Percentiles rank a stretch among this genome's conserved stretches.
Evolutionary conservation across 2,888 invertebrate species (phyloP).

Genomic region (Netelia fuscicornis): DNA sequence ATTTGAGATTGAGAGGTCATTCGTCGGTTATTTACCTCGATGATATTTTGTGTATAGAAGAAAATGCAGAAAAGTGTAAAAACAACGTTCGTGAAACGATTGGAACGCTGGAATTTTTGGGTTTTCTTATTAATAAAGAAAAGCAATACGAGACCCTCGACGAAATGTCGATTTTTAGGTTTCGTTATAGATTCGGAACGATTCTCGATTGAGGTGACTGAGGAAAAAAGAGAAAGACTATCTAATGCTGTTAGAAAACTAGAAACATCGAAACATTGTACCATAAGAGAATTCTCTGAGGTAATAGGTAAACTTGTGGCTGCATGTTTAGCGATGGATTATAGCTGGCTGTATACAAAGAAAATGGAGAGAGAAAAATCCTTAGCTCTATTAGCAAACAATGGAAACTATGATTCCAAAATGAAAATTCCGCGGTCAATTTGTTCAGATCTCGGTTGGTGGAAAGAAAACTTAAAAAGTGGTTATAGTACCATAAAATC

Average conservation of each 20-base stretch:
- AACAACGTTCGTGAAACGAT: conserved; percentile 12
- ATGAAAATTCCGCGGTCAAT: conserved; percentile 27
- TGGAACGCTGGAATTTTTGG: conserved; percentile 13
- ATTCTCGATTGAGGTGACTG: conserved; percentile 41
- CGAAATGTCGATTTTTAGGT: conserved; percentile 37
- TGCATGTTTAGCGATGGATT: conserved; percentile 18
- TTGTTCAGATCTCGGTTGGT: conserved; percentile 33
- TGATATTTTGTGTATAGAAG: conserved; percentile 50
- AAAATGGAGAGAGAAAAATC: conserved; percentile 51
- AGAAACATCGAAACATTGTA: not conserved
- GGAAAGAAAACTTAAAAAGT: conserved; percentile 16
- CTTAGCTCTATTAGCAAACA: conserved; percentile 22
- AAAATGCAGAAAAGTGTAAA: conserved; percentile 10
- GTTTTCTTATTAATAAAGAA: conserved; percentile 35
- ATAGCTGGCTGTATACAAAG: conserved; percentile 22
- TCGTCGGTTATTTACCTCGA: conserved; percentile 49
- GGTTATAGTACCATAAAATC: conserved; percentile 21
- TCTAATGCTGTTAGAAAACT: conserved; percentile 18
- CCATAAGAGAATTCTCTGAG: conserved; percentile 17
- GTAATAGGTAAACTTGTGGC: conserved; percentile 33
- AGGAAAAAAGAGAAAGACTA: conserved; percentile 40
- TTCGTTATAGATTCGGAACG: conserved; percentile 36
- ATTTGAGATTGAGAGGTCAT: conserved; percentile 39
- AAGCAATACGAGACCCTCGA: conserved; percentile 24
- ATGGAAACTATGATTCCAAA: conserved; percentile 18